Evolutionary conservation across 2,888 invertebrate species (phyloP), one percentile per base, ranked within the genome.

Genomic region (Actias luna): DNA sequence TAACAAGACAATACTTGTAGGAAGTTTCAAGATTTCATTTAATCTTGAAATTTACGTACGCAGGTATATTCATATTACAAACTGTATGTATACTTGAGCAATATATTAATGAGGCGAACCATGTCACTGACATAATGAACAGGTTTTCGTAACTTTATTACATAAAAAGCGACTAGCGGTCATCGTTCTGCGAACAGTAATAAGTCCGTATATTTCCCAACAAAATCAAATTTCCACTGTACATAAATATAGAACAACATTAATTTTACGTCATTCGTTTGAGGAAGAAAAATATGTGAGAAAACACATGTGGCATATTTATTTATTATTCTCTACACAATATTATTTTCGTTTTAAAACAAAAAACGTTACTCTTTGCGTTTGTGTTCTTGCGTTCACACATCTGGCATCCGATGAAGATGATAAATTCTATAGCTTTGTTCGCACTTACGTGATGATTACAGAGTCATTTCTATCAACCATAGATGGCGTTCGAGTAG

Each of bases 141-240:
- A 4, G 22, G 12, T 75, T 72, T 74, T 74, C 73, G 74, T 72
- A 74, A 75, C 69, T 61, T 64, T 67, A 69, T 75, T 74, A 74
- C 62, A 72, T 75, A 74, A 75, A 68, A 60, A 61, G 64, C 50
- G 57, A 63, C 18, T 55, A 61, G 27, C 59, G 61, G 63, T 50
- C 63, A 66, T 73, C 67, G 63, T 67, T 65, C 27, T 39, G 61
- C 33, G 50, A 69, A 70, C 68, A 69, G 71, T 68, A 71, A 73
- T 46, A 29, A 57, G 55, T 61, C 58, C 59, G 61, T 35, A 59
- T 46, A 65, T 69, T 69, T 72, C 70, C 70, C 68, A 72, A 75
- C 66, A 60, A 61, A 16, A 52, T 52, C 59, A 61, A 67, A 50
- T 50, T 16, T 25, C 25, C 25, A 25, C 8, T 50, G 46, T 25